Evolutionary conservation across 2,888 invertebrate genomes (phyloP), one percentile per base, ranked within the genome.

Genomic region (Pelosia muscerda): DNA sequence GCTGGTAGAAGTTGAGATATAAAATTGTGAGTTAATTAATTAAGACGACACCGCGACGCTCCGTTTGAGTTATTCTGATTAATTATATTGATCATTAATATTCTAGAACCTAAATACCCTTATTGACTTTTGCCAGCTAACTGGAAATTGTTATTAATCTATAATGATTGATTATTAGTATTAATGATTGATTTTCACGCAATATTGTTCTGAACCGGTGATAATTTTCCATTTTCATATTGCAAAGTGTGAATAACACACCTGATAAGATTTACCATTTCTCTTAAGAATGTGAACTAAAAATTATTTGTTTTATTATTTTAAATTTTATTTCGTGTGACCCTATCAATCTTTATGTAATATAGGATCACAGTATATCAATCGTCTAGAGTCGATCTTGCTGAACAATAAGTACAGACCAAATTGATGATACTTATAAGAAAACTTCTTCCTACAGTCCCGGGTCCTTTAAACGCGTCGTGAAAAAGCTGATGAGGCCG

Each of bases 151-250:
- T 4, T 42, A 19, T 19, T 49, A 15, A 15, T 38, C 15, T 38
- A 38, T 34, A 34, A 34, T 38, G n/a, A n/a, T n/a, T n/a, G n/a
- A n/a, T n/a, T n/a, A n/a, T 19, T n/a, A 1, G 8, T 49, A n/a
- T 34, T 38, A 10, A 15, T 38, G 26, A 61, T 61, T 26, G 49
- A 13, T 49, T 61, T 38, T 23, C 23, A 34, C 38, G 38, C 38
- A 38, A 38, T 59, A 38, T 23, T 38, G 19, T 0, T 19, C 58
- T 53, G 53, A 28, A 11, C 53, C 58, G n/a, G 6, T 19, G 22
- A 22, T 61, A 55, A 56, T 61, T 66, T 42, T 56, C 26, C 38
- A 28, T 66, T 61, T 66, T 42, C 42, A 66, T 42, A 56, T 55
- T 38, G 9, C 19, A 61, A 56, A 56, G 49, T 56, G 38, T n/a